Evolutionary conservation across 2,113 vertebrate species (phyloP), one percentile per base, ranked within the genome.

Genomic region (Chloropsis hardwickii): DNA sequence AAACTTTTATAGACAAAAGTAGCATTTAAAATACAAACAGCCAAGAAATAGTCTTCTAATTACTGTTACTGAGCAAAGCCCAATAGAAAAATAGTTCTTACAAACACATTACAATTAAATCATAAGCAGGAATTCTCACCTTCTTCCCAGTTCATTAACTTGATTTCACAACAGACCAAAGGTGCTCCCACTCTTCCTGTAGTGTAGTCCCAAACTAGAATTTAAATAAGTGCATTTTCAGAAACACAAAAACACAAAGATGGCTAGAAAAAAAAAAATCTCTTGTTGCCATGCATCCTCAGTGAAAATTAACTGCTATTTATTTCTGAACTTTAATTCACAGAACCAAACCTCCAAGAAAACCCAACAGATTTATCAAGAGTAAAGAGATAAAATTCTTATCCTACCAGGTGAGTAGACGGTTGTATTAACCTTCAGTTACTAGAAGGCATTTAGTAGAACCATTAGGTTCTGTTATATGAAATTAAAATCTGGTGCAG

Each of bases 181-280:
- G 99, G 99, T 13, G 98, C 99, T 89, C 99, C 99, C 54, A 99
- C 99, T 98, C 99, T 98, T 88, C 99, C 99, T 50, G 99, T 99
- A 93, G 98, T 99, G 94, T 99, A 99, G 97, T 99, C 99, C 98
- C 98, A 99, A 95, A 98, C 99, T 99, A 87, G 39, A 94, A 94
- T 47, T 22, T 64, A 64, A 87, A 85, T 11, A 73, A 81, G 14
- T 33, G 9, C 5, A 54, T 65, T 69, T 84, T 89, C 25, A 76
- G 25, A 86, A 65, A 88, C 80, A 11, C 12, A 2, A 79, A 65
- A 65, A 54, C 39, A 14, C 28, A 86, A 64, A 35, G 67, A 6
- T 3, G 2, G n/a, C 42, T 4, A 54, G 22, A 4, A 70, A 70
- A 89, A 70, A 70, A 89, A 39, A 44, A 47, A 35, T 4, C 5